Base-by-base conservation (phyloP, 2,797 vertebrate species). In the Sebastes itinus region DNA sequence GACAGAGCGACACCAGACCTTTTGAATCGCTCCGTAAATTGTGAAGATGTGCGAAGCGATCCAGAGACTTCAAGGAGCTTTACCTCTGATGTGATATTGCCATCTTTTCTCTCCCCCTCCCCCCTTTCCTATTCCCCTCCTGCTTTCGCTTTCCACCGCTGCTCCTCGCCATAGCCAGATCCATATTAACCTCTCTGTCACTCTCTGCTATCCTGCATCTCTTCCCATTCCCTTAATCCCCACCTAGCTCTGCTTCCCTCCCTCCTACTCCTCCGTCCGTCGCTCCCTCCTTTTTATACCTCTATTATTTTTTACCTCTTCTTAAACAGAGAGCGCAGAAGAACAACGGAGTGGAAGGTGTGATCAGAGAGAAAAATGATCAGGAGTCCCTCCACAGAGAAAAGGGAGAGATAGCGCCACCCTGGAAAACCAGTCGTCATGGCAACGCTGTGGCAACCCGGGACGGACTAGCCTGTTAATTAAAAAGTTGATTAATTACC, bases 401-500 rank as follows among this genome's bases (percentile, higher is more conserved):
- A 46, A 72, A 72, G 70, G 11, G 13, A 69, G 61, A 78, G 79
- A 89, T 80, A 87, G 87, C 69, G 28, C 80, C 75, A 73, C 65
- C 75, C 77, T 75, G 46, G 73, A 65, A 85, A 87, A 61, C 46
- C 69, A 68, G 92, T 95, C 35, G 86, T 85, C 90, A 94, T 95
- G 91, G 93, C 88, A 94, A 95, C 94, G 85, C 77, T 72, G 60
- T 85, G 78, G 90, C 86, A 90, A 83, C 82, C 27, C 8, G 61
- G 86, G 82, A 85, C 77, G 5, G 71, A 75, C 75, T 49, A 61
- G 77, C 80, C 71, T 68, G 81, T 92, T 94, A 93, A 94, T 94
- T 94, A 92, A 93, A 90, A 94, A 91, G 85, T 90, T 91, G 88
- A 93, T 95, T 92, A 93, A 94, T 94, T 92, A 80, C 56, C 77